Evolutionary conservation across 2,888 invertebrate species (phyloP).

Genomic region (Ferrisia virgata): DNA sequence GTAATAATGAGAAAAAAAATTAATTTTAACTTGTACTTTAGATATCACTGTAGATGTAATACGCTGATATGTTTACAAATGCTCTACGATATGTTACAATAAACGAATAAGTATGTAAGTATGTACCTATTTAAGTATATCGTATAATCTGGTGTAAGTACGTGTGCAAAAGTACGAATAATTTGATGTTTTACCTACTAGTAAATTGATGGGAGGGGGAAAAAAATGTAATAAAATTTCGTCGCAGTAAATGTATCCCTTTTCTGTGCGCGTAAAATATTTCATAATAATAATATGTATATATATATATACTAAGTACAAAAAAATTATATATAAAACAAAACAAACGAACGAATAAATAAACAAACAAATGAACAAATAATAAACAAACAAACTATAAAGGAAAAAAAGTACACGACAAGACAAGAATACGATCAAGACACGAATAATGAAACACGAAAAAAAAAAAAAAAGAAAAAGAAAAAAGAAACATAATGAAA

Average conservation of each 20-base stretch:
- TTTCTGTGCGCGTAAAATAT: background rate
- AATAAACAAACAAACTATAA: too few relatives aligned
- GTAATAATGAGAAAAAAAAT: background rate
- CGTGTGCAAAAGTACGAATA: background rate
- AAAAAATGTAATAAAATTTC: background rate
- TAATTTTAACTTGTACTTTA: constrained; percentile 40
- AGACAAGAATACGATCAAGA: background rate
- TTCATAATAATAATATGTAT: too few relatives aligned
- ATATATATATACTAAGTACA: background rate
- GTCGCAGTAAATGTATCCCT: background rate
- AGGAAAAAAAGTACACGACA: background rate
- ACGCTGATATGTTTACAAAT: constrained; percentile 41
- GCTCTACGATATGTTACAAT: constrained; percentile 40
- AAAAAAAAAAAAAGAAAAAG: background rate
- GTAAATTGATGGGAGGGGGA: background rate
- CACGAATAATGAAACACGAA: background rate
- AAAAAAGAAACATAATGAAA: background rate
- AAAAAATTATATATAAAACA: background rate
- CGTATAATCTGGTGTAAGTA: background rate
- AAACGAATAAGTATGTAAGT: background rate
- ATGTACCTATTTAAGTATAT: background rate
- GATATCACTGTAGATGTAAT: constrained; percentile 36
- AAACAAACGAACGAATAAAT: background rate
- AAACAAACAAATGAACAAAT: too few relatives aligned
- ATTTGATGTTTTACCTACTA: background rate